Conservation (phyloP, 2,113 vertebrate species). For the Amazona vittata region DNA sequence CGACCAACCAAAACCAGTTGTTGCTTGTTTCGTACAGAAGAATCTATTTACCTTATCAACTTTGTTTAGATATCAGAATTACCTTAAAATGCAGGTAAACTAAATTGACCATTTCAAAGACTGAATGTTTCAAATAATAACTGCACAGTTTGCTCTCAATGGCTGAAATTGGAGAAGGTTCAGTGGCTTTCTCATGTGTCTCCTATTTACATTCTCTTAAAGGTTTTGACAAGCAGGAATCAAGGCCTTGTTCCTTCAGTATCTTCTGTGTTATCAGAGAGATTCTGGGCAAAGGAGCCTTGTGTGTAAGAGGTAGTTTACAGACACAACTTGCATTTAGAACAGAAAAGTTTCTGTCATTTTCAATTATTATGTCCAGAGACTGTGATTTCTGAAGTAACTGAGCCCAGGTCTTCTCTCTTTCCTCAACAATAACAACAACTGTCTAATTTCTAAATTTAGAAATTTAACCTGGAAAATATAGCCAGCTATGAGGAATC, state of each 20-base stretch:
- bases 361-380: background rate
- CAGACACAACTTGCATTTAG: background rate
- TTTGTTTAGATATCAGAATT: background rate
- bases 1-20: background rate
- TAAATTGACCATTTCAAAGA: background rate
- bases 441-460: background rate
- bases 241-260: background rate
- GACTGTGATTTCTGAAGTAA: background rate
- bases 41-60: background rate
- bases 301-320: background rate
- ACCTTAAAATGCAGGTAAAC: background rate
- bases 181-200: background rate
- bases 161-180: background rate
- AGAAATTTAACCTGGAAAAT: background rate
- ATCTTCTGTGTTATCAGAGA: background rate
- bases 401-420: background rate
- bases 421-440: background rate
- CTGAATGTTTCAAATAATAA: background rate
- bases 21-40: background rate
- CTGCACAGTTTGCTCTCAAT: background rate
- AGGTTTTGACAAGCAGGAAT: background rate
- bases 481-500: background rate
- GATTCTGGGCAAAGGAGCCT: background rate
- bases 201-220: background rate
- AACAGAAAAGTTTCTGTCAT: background rate